phyloP scores from a whole-genome alignment of 2,797 vertebrate species.

The Rhinichthys osculus region DNA sequence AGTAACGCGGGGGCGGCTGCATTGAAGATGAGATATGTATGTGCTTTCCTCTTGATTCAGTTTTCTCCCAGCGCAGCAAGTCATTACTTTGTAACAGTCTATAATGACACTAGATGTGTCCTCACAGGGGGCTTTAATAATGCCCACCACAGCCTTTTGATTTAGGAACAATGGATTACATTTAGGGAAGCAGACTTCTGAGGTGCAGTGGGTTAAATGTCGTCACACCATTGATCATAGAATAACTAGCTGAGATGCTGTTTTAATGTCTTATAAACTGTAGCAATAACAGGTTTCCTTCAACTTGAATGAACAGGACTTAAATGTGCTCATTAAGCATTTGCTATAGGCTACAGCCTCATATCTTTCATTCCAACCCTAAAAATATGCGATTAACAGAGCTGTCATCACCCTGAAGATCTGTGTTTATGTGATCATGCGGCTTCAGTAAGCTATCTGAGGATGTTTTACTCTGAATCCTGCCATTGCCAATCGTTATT shows the following conservation, averaged over 20 bases:
- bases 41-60: constrained; percentile 30
- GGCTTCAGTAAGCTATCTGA: neutral
- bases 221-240: constrained; percentile 13
- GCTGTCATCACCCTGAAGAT: neutral
- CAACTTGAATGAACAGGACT: neutral
- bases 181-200: constrained; percentile 17
- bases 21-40: constrained; percentile 40
- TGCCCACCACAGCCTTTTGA: constrained; percentile 31
- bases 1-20: neutral
- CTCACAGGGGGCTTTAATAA: constrained; percentile 29
- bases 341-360: neutral
- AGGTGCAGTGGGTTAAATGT: neutral
- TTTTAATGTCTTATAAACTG: neutral
- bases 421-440: neutral
- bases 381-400: neutral
- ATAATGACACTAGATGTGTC: constrained; percentile 31
- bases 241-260: constrained; percentile 10
- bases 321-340: constrained; percentile 2
- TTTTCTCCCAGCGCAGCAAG: constrained; percentile 24
- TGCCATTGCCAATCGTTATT: neutral
- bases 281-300: constrained; percentile 2
- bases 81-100: constrained; percentile 34
- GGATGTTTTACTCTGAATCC: constrained; percentile 4
- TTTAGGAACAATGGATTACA: constrained; percentile 36
- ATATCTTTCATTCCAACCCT: neutral